phyloP scores from a whole-genome alignment of 2,888 invertebrate genomes.

The Mythimna pallens region DNA sequence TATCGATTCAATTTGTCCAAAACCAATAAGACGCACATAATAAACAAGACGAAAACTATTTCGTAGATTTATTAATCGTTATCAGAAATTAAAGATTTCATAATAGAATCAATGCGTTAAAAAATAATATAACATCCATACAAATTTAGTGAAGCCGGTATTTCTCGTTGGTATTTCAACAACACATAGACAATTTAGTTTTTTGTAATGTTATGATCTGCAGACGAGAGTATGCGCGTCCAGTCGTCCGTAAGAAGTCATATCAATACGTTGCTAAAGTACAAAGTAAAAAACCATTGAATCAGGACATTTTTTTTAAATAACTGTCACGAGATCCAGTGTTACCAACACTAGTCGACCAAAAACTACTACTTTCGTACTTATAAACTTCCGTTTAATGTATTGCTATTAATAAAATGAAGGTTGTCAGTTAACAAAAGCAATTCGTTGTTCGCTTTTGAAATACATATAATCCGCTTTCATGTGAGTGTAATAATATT shows the following conservation, averaged over 20 bases:
- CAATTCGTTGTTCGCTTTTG: slow-evolving; percentile 84
- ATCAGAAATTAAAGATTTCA: not conserved
- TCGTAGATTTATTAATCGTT: not conserved
- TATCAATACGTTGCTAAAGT: slow-evolving; percentile 78
- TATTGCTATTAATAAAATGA: slow-evolving; percentile 64
- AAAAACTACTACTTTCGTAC: slow-evolving; percentile 60
- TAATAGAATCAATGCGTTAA: not conserved
- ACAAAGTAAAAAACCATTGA: slow-evolving; percentile 69
- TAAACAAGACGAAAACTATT: not conserved
- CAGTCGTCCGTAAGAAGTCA: slow-evolving; percentile 65
- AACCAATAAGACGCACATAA: not conserved
- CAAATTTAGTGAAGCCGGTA: slow-evolving; percentile 43
- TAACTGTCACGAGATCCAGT: slow-evolving; percentile 67
- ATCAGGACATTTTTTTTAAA: slow-evolving; percentile 46
- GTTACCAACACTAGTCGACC: slow-evolving; percentile 75
- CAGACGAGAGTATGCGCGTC: slow-evolving; percentile 52
- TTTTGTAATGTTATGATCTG: slow-evolving; percentile 30
- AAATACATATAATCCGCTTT: slow-evolving; percentile 84
- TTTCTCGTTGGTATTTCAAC: slow-evolving; percentile 24
- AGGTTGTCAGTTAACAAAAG: slow-evolving; percentile 82
- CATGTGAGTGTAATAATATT: slow-evolving; percentile 82
- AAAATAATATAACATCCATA: not conserved
- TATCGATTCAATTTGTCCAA: slow-evolving; percentile 7
- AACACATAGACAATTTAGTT: slow-evolving; percentile 29
- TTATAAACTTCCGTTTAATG: slow-evolving; percentile 57